Evolutionary conservation across 2,797 vertebrate genomes (phyloP), one percentile per base, ranked within the genome.

Genomic region (Sebastes iracundus): DNA sequence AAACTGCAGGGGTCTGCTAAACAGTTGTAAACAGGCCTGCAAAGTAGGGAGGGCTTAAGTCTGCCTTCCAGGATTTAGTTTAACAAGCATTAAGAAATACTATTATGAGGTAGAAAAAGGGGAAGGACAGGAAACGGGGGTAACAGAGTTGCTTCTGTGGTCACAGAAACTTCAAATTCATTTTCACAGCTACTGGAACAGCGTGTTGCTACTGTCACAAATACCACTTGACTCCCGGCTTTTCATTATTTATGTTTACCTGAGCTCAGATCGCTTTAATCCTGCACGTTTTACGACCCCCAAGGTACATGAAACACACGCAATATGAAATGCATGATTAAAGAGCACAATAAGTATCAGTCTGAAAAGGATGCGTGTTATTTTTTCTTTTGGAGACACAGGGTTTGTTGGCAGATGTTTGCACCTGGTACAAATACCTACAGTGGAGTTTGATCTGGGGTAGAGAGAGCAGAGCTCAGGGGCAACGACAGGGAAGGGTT

Each of bases 401-500:
- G 22, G 33, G 49, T 77, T 62, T 72, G 72, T 67, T 77, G 80
- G 72, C 76, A 79, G 79, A 85, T 30, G 70, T 61, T 70, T 82
- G 85, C 80, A 82, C 72, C 80, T 80, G 86, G 85, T 82, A 78
- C 46, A 71, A 87, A 93, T 78, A 81, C 79, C 87, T 72, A 2
- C 74, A 35, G 80, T 74, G 33, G 46, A 77, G 79, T 84, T 84
- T 90, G 72, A 88, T 81, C 72, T 16, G 80, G 78, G 73, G 66
- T 27, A 71, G 56, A 42, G 77, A 88, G 86, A 86, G 86, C 78
- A 90, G 85, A 85, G 88, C 91, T 91, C 77, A 89, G 85, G 90
- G 87, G 91, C 87, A 92, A 90, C 74, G 72, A 84, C 91, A 89
- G 91, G 85, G 83, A 73, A 90, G 88, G 87, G 80, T 85, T 89